Conservation (phyloP, 2,888 invertebrate species). For the Tetragonisca angustula region DNA sequence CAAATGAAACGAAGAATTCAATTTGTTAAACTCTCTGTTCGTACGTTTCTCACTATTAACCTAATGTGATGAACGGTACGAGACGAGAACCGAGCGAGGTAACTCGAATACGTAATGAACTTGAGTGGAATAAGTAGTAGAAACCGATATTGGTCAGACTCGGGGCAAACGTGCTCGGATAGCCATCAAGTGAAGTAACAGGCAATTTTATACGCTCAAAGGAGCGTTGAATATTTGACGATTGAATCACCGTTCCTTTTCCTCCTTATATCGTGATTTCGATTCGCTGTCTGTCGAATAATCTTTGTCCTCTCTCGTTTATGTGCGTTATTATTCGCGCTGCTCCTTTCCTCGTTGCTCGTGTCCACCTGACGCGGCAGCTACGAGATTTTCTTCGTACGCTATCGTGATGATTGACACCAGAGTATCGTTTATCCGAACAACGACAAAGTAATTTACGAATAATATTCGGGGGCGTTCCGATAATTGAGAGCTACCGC, state of each 20-base stretch:
- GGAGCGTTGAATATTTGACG: slow-evolving; percentile 10
- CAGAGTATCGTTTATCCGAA: background rate
- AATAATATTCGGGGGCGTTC: background rate
- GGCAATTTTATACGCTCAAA: background rate
- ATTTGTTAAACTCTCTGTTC: background rate
- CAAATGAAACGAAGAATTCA: background rate
- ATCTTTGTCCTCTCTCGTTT: background rate
- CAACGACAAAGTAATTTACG: background rate
- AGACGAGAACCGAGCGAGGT: background rate
- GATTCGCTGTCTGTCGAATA: background rate
- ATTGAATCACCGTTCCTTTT: background rate
- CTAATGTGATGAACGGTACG: background rate
- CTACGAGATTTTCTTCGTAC: background rate
- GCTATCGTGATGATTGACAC: background rate
- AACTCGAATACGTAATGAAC: background rate
- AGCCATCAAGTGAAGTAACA: slow-evolving; percentile 27
- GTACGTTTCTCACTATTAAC: background rate
- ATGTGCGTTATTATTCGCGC: background rate
- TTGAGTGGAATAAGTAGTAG: slow-evolving; percentile 37
- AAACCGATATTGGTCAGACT: slow-evolving; percentile 43
- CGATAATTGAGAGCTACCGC: background rate
- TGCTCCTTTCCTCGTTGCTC: background rate
- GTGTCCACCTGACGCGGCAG: background rate
- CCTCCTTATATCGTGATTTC: slow-evolving; percentile 8
- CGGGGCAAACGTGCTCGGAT: slow-evolving; percentile 11